A percentile compares a stretch with the other conserved stretches of the same genome.
Evolutionary conservation across 2,797 vertebrate species (phyloP).

Genomic region (Cichlasoma orientale): DNA sequence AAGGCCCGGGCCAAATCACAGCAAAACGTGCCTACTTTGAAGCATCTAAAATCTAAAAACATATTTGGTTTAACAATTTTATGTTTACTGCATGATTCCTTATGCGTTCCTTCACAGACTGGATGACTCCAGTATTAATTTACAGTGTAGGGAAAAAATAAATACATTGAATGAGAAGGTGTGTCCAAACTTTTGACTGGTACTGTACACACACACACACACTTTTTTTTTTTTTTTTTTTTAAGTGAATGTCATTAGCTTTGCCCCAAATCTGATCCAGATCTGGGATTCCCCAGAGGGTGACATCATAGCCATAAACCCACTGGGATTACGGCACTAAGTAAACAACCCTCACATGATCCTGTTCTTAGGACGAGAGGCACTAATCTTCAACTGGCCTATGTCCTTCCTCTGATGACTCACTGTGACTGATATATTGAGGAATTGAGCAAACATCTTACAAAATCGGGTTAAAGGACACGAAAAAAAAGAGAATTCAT

Average conservation of each 20-base stretch:
- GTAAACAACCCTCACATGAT: constrained; percentile 59
- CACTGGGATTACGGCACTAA: constrained; percentile 34
- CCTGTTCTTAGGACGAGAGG: neutral
- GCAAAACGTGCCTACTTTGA: no score
- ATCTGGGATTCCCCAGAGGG: constrained; percentile 13
- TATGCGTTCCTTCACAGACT: no score
- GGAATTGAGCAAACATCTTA: constrained; percentile 35
- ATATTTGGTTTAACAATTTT: no score
- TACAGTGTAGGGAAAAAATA: no score
- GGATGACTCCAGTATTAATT: no score
- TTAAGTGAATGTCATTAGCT: neutral
- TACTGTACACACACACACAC: no score
- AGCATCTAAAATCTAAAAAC: no score
- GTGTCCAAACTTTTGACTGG: no score
- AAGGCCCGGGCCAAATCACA: no score
- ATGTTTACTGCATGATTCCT: no score
- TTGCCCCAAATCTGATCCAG: neutral
- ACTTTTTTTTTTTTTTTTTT: neutral
- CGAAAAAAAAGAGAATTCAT: neutral
- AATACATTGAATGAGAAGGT: no score
- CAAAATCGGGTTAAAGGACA: constrained; percentile 67
- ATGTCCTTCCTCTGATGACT: constrained; percentile 27
- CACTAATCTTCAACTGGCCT: constrained; percentile 43
- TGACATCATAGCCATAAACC: constrained; percentile 33
- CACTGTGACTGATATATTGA: neutral